Percentiles rank a stretch among this genome's conserved stretches.
Evolutionary conservation across 2,797 vertebrate species (phyloP).

Genomic region (Acrossocheilus fasciatus): DNA sequence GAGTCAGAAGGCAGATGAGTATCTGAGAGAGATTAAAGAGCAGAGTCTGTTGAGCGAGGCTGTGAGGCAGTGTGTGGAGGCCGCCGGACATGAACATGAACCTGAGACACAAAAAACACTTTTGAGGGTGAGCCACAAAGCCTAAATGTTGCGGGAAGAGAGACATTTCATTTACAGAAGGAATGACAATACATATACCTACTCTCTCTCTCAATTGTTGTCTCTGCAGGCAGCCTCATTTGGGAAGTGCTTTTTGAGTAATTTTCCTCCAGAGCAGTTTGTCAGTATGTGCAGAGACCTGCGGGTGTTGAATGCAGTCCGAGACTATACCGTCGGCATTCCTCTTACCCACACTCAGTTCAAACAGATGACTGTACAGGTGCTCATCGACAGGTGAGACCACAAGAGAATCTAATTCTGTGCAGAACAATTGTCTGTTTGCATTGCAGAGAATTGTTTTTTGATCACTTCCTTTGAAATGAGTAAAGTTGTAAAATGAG

Average conservation of each 20-base stretch:
- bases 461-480: neutral
- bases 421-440: neutral
- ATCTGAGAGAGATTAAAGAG: slow-evolving; percentile 95
- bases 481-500: neutral
- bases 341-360: slow-evolving; percentile 94
- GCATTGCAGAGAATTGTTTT: neutral
- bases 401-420: neutral
- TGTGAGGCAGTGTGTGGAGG: slow-evolving; percentile 92
- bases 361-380: slow-evolving; percentile 91
- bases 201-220: neutral
- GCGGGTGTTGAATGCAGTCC: slow-evolving; percentile 89
- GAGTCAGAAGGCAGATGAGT: slow-evolving; percentile 97
- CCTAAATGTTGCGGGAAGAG: neutral
- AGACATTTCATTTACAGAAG: neutral
- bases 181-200: neutral
- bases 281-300: slow-evolving; percentile 90
- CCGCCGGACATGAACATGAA: slow-evolving; percentile 89
- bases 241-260: slow-evolving; percentile 94
- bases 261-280: slow-evolving; percentile 87
- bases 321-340: slow-evolving; percentile 89
- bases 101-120: slow-evolving; percentile 90
- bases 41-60: slow-evolving; percentile 90
- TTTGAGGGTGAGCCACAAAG: slow-evolving; percentile 81
- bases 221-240: slow-evolving; percentile 89
- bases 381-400: slow-evolving; percentile 90